A percentile compares a stretch with the other conserved stretches of the same genome.
Evolutionary conservation across 2,888 invertebrate species (phyloP).

Genomic region (Melanargia galathea): DNA sequence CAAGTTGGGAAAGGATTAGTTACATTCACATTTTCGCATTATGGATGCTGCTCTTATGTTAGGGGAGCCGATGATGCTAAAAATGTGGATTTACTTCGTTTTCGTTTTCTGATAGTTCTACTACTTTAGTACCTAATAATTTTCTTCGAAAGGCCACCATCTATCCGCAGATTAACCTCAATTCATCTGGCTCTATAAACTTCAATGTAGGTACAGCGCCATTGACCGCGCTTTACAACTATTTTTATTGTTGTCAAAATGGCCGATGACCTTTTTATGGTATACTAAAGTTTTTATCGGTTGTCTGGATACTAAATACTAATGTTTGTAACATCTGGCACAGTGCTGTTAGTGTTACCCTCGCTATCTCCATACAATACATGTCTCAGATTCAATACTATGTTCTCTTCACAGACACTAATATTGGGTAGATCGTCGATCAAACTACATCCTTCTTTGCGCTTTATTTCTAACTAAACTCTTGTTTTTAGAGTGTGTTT

Average conservation of each 20-base stretch:
- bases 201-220: conserved; percentile 1
- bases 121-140: no score
- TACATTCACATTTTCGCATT: background rate
- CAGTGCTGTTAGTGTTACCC: background rate
- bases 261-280: conserved; percentile 9
- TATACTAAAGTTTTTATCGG: conserved; percentile 2
- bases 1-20: conserved; percentile 6
- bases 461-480: no score
- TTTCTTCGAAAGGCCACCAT: background rate
- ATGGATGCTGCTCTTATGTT: background rate
- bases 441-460: no score
- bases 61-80: no score
- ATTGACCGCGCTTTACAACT: conserved; percentile 8
- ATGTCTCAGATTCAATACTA: background rate
- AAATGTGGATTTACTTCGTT: no score
- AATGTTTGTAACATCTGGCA: conserved; percentile 15
- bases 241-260: conserved; percentile 10
- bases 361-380: background rate
- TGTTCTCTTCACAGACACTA: no score
- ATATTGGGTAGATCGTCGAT: background rate
- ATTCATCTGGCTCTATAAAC: background rate
- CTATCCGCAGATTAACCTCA: background rate
- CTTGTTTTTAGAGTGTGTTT: no score
- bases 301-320: background rate
- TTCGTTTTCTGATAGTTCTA: no score